Base-by-base conservation (phyloP, 2,888 invertebrate species). In the Oligia strigilis region DNA sequence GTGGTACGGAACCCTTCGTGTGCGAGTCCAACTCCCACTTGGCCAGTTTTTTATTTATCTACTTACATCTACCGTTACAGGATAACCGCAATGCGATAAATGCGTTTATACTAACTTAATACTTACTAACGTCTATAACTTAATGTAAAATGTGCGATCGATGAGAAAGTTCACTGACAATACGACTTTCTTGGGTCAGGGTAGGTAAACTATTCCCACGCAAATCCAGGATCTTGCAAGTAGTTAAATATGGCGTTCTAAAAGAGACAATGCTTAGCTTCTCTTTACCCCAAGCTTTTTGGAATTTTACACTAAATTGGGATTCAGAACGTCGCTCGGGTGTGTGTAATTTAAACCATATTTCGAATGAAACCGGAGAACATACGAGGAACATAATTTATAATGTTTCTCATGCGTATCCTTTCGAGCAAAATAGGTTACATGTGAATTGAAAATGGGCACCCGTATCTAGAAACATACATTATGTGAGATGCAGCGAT, bases 331-430 rank as follows among this genome's bases (percentile, higher is more conserved):
- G 72, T 52, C 36, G 17, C 46, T 69, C n/a, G 23, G n/a, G 58
- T 49, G 69, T 64, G 60, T 66, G 69, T 82, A 65, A 80, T 84
- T 85, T 65, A 46, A 85, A 74, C 29, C 82, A 58, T 70, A 14
- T 65, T 84, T 70, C 60, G 40, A 85, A 85, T 80, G 85, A 65
- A 82, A 64, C 13, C 65, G 70, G 85, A 60, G 69, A 73, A 80
- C 49, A 81, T 55, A 55, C 46, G 46, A 40, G 14, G 23, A 40
- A 74, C 64, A 74, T 82, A 74, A 82, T 81, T 85, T 74, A 85
- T 85, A 73, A 82, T 40, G 58, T 65, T 80, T 52, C 73, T 46
- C 69, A 58, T 84, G 81, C 81, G 85, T 85, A 80, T 84, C 81
- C 46, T 73, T 82, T 60, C 11, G 29, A 73, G 69, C 64, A 60